Base-by-base conservation (phyloP, 2,797 vertebrate species). In the Mycteria americana region DNA sequence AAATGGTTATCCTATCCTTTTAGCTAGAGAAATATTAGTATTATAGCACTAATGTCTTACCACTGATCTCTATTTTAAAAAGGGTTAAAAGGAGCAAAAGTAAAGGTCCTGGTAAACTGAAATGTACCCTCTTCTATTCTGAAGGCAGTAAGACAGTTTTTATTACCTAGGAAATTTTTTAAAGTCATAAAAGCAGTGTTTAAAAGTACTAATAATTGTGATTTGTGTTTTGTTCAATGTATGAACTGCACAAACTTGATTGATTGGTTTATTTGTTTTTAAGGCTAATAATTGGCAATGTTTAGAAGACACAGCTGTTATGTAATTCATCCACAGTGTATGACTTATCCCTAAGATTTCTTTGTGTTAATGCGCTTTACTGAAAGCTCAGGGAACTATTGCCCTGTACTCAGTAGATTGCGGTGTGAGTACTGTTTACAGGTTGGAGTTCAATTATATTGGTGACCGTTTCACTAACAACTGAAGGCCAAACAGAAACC, bases 121-220 rank as follows among this genome's bases (percentile, higher is more conserved):
- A 74, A 48, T 35, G 15, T 62, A 33, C 46, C 14, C 6, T 50
- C 33, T 86, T 78, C 69, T 79, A 13, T 57, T 69, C 48, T 74
- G 63, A 88, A 83, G 31, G 39, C 33, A 91, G n/a, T 74, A 78
- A 83, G 73, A 85, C 39, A 59, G 41, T 75, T 96, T 93, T 93
- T 82, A 77, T 92, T 88, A 57, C 43, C 35, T 89, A 63, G 46
- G 45, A 57, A 54, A 57, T 80, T 8, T 6, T 83, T 75, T n/a
- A 7, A 64, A 67, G 83, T 54, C 16, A 18, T 69, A 64, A 72
- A 72, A 81, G 57, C 28, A 56, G 7, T 30, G 25, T 28, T 48
- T 62, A 21, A 33, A 78, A 82, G 25, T 39, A 45, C n/a, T 72
- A 56, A 31, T 0, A 46, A 0, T 54, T 59, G 5, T 77, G 27